Evolutionary conservation across 2,888 invertebrate genomes (phyloP), one percentile per base, ranked within the genome.

Genomic region (Troides aeacus): DNA sequence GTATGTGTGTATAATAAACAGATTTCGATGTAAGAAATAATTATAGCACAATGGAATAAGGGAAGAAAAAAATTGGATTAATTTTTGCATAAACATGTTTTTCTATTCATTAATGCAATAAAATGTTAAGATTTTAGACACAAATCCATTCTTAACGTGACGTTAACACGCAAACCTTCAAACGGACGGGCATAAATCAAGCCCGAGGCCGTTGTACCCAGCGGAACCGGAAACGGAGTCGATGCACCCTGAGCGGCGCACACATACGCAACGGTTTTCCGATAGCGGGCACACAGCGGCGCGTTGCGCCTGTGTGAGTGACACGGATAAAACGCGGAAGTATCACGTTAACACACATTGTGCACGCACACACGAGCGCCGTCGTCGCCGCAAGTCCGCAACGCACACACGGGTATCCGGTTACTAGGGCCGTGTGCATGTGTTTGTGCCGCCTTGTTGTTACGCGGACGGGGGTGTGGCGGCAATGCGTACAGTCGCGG

Each of bases 271-370:
- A 74, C 70, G 76, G 72, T 63, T 61, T 68, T 39, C 70, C 73
- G 68, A 74, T 73, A 64, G 69, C 65, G 66, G 66, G 61, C 65
- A 64, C 69, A 50, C 68, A 67, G 50, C 70, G 68, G 61, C 42
- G 21, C 65, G 53, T 57, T 71, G 67, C 56, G 62, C 53, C 50
- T 68, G 85, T 88, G 86, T 83, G 88, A 70, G 86, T 87, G 87
- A 87, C 88, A 88, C 86, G 77, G 84, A 88, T 88, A 87, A 75
- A 86, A 89, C 82, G 84, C 91, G 92, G 92, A 92, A 92, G 88
- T 86, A 79, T 76, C 79, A 87, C 86, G 87, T 90, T 90, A 90
- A 87, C 90, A 90, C 80, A 89, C 83, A 88, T 90, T 89, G 86
- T 81, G 78, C 79, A 79, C 86, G 72, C 84, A 85, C 87, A 90